Percentiles rank a stretch among this genome's conserved stretches.
Evolutionary conservation across 2,888 invertebrate species (phyloP).

Genomic region (Tyria jacobaeae): DNA sequence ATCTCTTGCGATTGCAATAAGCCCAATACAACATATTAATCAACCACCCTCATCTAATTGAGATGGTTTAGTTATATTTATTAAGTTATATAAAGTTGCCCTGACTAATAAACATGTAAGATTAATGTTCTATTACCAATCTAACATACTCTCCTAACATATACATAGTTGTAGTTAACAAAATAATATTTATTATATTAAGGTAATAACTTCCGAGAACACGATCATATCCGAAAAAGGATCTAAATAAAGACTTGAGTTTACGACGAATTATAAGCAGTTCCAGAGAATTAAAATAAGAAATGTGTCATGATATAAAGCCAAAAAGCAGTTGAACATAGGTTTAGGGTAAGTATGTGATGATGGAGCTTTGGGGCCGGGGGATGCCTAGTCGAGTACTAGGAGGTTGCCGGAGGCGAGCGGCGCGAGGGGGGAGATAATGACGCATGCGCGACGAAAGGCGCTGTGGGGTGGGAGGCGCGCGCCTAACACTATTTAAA

Average conservation of each 20-base stretch:
- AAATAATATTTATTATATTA: slow-evolving; percentile 17
- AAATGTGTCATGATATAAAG: neutral
- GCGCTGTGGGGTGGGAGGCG: slow-evolving; percentile 85
- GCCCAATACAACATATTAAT: too few species aligned
- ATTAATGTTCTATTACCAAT: neutral
- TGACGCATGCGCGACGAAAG: slow-evolving; percentile 89
- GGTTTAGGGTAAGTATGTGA: slow-evolving; percentile 8
- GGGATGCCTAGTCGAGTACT: slow-evolving; percentile 37
- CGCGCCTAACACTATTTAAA: slow-evolving; percentile 88
- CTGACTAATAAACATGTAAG: neutral
- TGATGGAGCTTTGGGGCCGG: slow-evolving; percentile 36
- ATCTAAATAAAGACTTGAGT: slow-evolving; percentile 11
- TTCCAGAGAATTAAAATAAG: neutral
- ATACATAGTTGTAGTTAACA: neutral
- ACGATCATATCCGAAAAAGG: slow-evolving; percentile 33
- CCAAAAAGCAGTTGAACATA: slow-evolving; percentile 3
- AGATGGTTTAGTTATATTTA: too few species aligned
- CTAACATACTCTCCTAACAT: neutral
- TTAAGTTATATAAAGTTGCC: too few species aligned
- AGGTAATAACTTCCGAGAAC: slow-evolving; percentile 31
- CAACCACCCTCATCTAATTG: too few species aligned
- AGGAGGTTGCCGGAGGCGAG: slow-evolving; percentile 47
- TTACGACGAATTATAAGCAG: neutral
- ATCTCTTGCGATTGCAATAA: too few species aligned
- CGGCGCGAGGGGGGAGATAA: slow-evolving; percentile 68